These are phyloP conservation scores for Lepeophtheirus salmonis DNA, from an alignment of 1,140 invertebrate species.

Conservation along the genomic window DNA sequence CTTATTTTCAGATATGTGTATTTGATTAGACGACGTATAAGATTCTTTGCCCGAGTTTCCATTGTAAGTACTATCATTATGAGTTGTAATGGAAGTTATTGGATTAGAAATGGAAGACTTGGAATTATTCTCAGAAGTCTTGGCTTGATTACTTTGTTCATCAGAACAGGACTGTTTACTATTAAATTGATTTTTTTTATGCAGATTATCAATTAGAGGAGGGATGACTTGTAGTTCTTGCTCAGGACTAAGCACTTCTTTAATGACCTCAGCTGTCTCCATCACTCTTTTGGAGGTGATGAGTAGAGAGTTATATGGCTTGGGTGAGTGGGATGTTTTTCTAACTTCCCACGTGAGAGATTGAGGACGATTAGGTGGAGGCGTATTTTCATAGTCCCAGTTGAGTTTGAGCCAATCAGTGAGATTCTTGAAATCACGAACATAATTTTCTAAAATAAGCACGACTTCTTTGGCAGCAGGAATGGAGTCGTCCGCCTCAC, in stretches of 20 bases:
- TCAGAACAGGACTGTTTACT: too few relatives aligned
- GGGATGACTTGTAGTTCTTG: too few relatives aligned
- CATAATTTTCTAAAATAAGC: conserved; percentile 77
- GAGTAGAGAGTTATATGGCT: background rate
- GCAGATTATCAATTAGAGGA: too few relatives aligned
- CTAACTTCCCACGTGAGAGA: conserved; percentile 83
- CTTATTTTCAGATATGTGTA: too few relatives aligned
- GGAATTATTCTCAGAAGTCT: too few relatives aligned
- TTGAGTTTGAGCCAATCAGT: conserved; percentile 79
- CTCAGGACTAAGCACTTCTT: background rate
- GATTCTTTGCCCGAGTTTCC: too few relatives aligned
- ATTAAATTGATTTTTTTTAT: too few relatives aligned
- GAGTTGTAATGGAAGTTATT: too few relatives aligned
- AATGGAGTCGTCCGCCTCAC: conserved; percentile 41
- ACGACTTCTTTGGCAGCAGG: conserved; percentile 61
- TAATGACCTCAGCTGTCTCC: conserved; percentile 15
- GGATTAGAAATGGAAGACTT: too few relatives aligned
- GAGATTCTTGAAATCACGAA: conserved; percentile 72
- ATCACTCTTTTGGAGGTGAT: background rate
- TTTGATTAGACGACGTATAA: too few relatives aligned
- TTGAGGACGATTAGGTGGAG: conserved; percentile 55
- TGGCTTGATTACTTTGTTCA: too few relatives aligned
- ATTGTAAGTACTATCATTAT: too few relatives aligned
- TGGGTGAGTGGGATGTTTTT: conserved; percentile 56
- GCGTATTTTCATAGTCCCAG: conserved; percentile 77